phyloP scores from a whole-genome alignment of 2,888 invertebrate species.

The Slavum lentiscoides region DNA sequence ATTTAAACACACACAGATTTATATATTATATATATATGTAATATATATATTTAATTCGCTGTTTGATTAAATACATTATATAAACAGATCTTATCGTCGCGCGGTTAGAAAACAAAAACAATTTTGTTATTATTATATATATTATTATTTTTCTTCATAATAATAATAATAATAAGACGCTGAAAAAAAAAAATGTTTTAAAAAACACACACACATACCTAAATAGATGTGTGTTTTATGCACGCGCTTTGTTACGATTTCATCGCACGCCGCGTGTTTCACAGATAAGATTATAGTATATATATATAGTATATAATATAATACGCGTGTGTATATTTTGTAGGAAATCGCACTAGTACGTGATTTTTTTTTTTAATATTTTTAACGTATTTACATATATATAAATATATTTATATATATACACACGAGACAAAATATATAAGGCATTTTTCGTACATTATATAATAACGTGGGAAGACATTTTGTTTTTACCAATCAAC shows the following conservation, averaged over 20 bases:
- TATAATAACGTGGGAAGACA: constrained; percentile 38
- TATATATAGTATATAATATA: neutral
- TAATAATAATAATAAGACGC: neutral
- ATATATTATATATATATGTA: too few species aligned
- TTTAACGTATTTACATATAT: too few species aligned
- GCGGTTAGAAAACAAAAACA: constrained; percentile 9
- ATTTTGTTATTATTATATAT: constrained; percentile 9
- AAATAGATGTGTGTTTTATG: neutral
- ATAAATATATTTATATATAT: neutral
- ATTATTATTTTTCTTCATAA: neutral
- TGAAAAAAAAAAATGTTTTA: constrained; percentile 9
- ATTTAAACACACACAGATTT: neutral
- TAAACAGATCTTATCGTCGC: constrained; percentile 6
- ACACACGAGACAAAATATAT: neutral
- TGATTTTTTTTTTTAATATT: too few species aligned
- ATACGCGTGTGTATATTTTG: neutral
- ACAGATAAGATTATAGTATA: neutral
- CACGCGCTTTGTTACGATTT: neutral
- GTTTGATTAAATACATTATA: constrained; percentile 12
- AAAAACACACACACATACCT: neutral
- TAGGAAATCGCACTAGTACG: neutral
- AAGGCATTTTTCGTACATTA: neutral
- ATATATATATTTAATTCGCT: constrained; percentile 10
- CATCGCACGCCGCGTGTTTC: neutral
- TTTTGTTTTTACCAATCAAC: constrained; percentile 48